These are phyloP conservation scores for Leptodactylus fuscus DNA, from an alignment of 2,113 vertebrate genomes.

Conservation along the genomic window DNA sequence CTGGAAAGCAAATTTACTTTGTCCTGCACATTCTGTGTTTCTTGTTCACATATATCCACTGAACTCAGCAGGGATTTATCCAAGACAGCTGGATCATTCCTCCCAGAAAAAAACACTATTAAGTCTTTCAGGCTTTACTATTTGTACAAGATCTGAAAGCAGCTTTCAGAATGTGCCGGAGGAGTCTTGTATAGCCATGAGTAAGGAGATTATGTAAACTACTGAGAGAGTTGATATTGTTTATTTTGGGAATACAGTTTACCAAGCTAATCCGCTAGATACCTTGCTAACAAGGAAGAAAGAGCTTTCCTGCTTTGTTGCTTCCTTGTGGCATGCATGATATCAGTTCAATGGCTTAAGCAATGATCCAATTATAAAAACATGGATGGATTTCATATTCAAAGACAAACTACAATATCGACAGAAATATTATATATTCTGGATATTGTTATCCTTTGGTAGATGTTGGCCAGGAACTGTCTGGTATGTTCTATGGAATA, in stretches of 20 bases:
- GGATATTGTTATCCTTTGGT: constrained; percentile 9
- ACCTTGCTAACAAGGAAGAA: constrained; percentile 56
- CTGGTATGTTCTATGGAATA: neutral
- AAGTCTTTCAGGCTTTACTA: constrained; percentile 67
- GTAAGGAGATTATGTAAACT: constrained; percentile 75
- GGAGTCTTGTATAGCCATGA: constrained; percentile 70
- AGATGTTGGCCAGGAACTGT: neutral
- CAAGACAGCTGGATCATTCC: constrained; percentile 67
- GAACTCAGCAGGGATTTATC: constrained; percentile 73
- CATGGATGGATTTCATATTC: constrained; percentile 25
- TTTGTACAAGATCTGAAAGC: constrained; percentile 74
- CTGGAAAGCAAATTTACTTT: constrained; percentile 73
- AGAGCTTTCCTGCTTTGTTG: constrained; percentile 51
- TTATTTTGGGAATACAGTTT: constrained; percentile 57
- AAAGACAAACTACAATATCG: constrained; percentile 7
- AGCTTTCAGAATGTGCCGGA: constrained; percentile 71
- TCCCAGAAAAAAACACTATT: constrained; percentile 66
- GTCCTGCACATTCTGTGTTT: constrained; percentile 71
- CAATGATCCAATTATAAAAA: constrained; percentile 58
- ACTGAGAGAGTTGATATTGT: constrained; percentile 64
- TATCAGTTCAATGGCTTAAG: constrained; percentile 53
- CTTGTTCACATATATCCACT: constrained; percentile 70
- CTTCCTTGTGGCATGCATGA: constrained; percentile 48
- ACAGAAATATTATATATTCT: neutral
- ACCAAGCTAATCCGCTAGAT: constrained; percentile 58